phyloP scores from a whole-genome alignment of 2,113 vertebrate species.

The Anoplopoma fimbria region DNA sequence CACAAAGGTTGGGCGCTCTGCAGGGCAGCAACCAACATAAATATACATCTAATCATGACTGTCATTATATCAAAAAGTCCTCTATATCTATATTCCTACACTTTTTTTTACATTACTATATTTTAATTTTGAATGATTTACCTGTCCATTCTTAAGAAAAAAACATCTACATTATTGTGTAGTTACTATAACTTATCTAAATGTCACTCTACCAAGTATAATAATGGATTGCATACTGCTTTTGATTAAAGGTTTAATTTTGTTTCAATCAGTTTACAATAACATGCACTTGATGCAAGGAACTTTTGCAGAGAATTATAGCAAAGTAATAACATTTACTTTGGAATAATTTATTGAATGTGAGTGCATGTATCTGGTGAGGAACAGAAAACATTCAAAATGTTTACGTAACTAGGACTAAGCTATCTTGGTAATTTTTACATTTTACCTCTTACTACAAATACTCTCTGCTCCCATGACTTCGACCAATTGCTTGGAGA shows the following conservation, averaged over 20 bases:
- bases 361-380: not conserved
- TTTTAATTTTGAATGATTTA: not conserved
- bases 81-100: not conserved
- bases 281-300: not conserved
- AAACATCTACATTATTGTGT: not conserved
- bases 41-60: slow-evolving; percentile 1
- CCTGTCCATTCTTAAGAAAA: not conserved
- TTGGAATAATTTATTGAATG: not conserved
- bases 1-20: slow-evolving; percentile 91
- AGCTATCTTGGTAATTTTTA: not conserved
- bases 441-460: not conserved
- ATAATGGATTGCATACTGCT: not conserved
- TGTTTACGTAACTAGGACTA: not conserved
- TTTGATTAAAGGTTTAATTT: not conserved
- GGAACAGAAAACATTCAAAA: not conserved
- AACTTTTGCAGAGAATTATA: not conserved
- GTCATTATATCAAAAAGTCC: not conserved
- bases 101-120: not conserved
- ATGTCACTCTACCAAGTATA: not conserved
- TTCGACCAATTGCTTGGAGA: not conserved
- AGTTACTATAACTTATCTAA: not conserved
- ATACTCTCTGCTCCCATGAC: not conserved
- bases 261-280: not conserved
- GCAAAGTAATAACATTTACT: not conserved
- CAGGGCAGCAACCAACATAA: slow-evolving; percentile 4